Base-by-base conservation (phyloP, 2,888 invertebrate genomes). In the Diarsia brunnea region DNA sequence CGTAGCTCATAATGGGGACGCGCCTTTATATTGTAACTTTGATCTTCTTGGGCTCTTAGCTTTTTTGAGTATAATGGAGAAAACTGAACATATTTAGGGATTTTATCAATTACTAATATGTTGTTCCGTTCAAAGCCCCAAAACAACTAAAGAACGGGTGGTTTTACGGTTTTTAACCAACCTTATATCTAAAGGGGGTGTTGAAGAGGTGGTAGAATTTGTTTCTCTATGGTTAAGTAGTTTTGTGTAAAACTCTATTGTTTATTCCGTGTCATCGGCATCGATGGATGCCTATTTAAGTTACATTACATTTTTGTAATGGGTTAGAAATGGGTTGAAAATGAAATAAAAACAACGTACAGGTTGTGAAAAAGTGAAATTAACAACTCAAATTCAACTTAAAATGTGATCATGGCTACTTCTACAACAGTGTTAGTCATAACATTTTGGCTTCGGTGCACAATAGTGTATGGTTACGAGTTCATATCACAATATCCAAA, bases 401-500 rank as follows among this genome's bases (percentile, higher is more conserved):
- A 96, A 94, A 91, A 96, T 96, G 96, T 95, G 93, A 96, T 93
- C 91, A 96, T 96, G 96, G 96, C 96, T 89, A 88, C 92, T 89
- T 90, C 91, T 86, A 92, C 89, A 87, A 92, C 92, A 88, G 90
- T 95, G 91, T 95, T 95, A 94, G 91, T 95, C 93, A 95, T 95
- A 95, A 94, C 94, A 94, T 91, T 96, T 91, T 95, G 95, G 94
- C 95, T 96, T 92, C 94, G 90, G 90, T 94, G 93, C 91, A 94
- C 95, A 93, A 94, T 94, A 93, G 95, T 95, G 88, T 93, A 94
- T 88, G 95, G 96, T 89, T 95, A 95, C 92, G 96, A 96, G 87
- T 96, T 96, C 91, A 94, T 96, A 94, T 96, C 96, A 90, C 95
- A 94, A 91, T 97, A 96, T 92, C 96, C 96, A 69, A 94, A 89